A percentile compares a stretch with the other conserved stretches of the same genome.
phyloP scores from a whole-genome alignment of 2,888 invertebrate genomes.

The Gortyna flavago region DNA sequence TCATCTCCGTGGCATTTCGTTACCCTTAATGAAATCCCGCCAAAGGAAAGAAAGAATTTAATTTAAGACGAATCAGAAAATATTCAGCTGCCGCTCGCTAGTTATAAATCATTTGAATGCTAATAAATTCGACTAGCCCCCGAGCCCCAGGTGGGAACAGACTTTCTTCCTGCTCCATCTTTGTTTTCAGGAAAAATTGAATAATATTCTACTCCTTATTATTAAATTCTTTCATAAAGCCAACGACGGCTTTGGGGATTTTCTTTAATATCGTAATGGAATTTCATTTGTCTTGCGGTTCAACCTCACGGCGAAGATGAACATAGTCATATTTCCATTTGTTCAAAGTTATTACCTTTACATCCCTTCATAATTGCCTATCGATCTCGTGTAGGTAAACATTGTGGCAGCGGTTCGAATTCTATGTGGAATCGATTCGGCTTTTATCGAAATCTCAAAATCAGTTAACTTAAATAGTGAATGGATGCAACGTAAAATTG shows the following conservation, averaged over 20 bases:
- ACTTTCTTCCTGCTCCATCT: slow-evolving; percentile 87
- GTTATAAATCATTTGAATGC: slow-evolving; percentile 91
- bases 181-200: slow-evolving; percentile 87
- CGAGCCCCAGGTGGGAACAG: slow-evolving; percentile 86
- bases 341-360: slow-evolving; percentile 65
- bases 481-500: slow-evolving; percentile 39
- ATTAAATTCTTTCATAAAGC: slow-evolving; percentile 88
- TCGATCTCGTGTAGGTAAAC: slow-evolving; percentile 57
- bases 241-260: slow-evolving; percentile 84
- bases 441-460: slow-evolving; percentile 52
- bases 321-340: slow-evolving; percentile 72
- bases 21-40: slow-evolving; percentile 89
- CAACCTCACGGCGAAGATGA: slow-evolving; percentile 71
- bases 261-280: slow-evolving; percentile 87
- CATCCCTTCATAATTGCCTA: slow-evolving; percentile 67
- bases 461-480: slow-evolving; percentile 44
- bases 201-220: slow-evolving; percentile 88
- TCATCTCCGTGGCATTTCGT: slow-evolving; percentile 86
- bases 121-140: slow-evolving; percentile 89
- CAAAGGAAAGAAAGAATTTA: slow-evolving; percentile 90
- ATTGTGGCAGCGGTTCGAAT: slow-evolving; percentile 51
- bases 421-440: slow-evolving; percentile 58
- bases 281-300: slow-evolving; percentile 85
- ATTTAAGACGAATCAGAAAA: slow-evolving; percentile 90
- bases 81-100: slow-evolving; percentile 89